Conservation (phyloP, 2,797 vertebrate genomes). For the Oreochromis mossambicus region DNA sequence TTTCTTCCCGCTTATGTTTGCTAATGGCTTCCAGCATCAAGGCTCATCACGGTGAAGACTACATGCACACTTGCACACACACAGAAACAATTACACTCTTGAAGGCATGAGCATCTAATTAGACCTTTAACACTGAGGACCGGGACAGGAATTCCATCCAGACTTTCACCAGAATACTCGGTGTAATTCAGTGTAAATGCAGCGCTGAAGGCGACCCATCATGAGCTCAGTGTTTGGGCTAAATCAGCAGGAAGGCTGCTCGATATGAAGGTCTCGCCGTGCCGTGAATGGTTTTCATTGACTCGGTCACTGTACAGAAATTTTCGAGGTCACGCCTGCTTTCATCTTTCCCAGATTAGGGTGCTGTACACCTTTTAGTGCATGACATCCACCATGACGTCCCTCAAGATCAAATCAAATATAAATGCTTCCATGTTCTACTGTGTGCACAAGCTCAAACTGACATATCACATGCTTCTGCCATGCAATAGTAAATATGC, state of each 20-base stretch:
- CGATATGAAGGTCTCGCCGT: conserved; percentile 40
- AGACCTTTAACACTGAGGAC: conserved; percentile 68
- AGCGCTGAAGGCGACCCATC: conserved; percentile 37
- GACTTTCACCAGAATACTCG: conserved; percentile 46
- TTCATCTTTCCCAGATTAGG: conserved; percentile 55
- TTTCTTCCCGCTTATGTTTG: conserved; percentile 70
- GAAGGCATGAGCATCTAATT: conserved; percentile 68
- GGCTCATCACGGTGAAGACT: conserved; percentile 57
- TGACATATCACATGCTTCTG: conserved; percentile 12
- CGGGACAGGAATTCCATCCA: conserved; percentile 50
- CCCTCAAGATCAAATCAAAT: conserved; percentile 38
- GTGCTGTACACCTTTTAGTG: conserved; percentile 44
- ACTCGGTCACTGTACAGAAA: conserved; percentile 36
- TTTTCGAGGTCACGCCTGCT: conserved; percentile 43
- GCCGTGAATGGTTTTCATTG: conserved; percentile 49
- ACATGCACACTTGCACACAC: conserved; percentile 60
- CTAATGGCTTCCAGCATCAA: conserved; percentile 78
- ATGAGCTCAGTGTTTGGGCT: conserved; percentile 34
- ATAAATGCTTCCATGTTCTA: conserved; percentile 24
- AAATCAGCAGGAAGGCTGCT: conserved; percentile 19
- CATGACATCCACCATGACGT: conserved; percentile 38
- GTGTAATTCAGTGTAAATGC: conserved; percentile 45
- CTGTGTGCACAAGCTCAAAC: conserved; percentile 5
- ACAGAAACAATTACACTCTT: conserved; percentile 73
- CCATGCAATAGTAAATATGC: background rate